Evolutionary conservation across 1,140 invertebrate species (phyloP), one percentile per base, ranked within the genome.

Genomic region (Heliconius himera): DNA sequence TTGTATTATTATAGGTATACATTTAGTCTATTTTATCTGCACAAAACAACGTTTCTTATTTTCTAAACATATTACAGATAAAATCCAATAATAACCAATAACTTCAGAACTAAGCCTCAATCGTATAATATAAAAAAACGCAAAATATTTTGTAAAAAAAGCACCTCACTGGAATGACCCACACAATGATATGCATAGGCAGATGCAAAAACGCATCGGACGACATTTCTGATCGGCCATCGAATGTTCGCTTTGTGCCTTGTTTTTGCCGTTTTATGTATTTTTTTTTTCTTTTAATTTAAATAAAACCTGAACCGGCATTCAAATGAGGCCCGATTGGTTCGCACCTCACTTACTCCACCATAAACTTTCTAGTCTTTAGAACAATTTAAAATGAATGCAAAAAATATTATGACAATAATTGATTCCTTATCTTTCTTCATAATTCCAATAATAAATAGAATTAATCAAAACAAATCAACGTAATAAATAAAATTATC

Each of bases 291-390:
- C 83, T 87, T 86, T 88, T 83, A 80, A 87, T 86, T 86, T 84
- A 79, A 88, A 89, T 84, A 87, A 86, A 90, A 90, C 77, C 78
- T 77, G 81, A 82, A 82, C 87, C 87, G 87, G 87, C 88, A 90
- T 90, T 90, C 86, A 88, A 90, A 91, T 89, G 86, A 89, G 83
- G 73, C 60, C 81, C 82, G 84, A 90, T 90, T 85, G 87, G 78
- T 89, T 90, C 85, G 85, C 89, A 88, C 88, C 87, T 87, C 81
- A 84, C 85, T 83, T 77, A 26, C 82, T 73, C 80, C 49, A 20
- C 60, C 29, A 66, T 76, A 70, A 76, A 29, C 36, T 66, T 75
- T 66, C 54, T 75, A 66, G 54, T 66, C 9, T 74, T 54, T 22
- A 56, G 54, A 22, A 22, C 54, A 56, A 56, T 56, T 56, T 29